A percentile compares a stretch with the other conserved stretches of the same genome.
Conservation (phyloP, 2,888 invertebrate species). For the Cynaeus angustus region DNA sequence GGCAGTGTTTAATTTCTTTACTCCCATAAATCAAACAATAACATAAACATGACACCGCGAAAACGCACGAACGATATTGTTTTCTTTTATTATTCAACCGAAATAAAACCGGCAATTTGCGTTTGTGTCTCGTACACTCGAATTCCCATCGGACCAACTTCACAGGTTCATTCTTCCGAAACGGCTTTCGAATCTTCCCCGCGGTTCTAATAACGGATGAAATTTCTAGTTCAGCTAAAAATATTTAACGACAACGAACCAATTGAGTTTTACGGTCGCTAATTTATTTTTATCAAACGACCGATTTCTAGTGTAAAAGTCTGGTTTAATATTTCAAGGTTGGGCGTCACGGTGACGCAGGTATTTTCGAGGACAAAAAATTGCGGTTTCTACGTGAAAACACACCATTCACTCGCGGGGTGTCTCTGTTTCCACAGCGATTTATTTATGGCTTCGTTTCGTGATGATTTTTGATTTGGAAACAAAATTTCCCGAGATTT, state of each 20-base stretch:
- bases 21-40: constrained; percentile 2
- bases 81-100: neutral
- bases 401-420: neutral
- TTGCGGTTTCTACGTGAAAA: neutral
- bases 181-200: neutral
- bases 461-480: no score
- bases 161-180: neutral
- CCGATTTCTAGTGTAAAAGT: constrained; percentile 16
- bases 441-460: no score
- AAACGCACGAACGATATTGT: neutral
- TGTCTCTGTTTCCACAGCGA: neutral
- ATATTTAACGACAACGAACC: constrained; percentile 20
- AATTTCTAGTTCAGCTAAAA: constrained; percentile 5
- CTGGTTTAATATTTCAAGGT: constrained; percentile 4
- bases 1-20: neutral
- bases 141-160: neutral
- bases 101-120: no score
- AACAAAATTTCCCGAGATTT: no score
- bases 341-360: constrained; percentile 17
- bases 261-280: constrained; percentile 22
- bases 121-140: no score
- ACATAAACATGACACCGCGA: constrained; percentile 5
- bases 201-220: no score
- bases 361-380: constrained; percentile 2
- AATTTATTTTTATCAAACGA: constrained; percentile 26